Evolutionary conservation across 1,140 invertebrate genomes (phyloP).

Genomic region (Atta cephalotes): DNA sequence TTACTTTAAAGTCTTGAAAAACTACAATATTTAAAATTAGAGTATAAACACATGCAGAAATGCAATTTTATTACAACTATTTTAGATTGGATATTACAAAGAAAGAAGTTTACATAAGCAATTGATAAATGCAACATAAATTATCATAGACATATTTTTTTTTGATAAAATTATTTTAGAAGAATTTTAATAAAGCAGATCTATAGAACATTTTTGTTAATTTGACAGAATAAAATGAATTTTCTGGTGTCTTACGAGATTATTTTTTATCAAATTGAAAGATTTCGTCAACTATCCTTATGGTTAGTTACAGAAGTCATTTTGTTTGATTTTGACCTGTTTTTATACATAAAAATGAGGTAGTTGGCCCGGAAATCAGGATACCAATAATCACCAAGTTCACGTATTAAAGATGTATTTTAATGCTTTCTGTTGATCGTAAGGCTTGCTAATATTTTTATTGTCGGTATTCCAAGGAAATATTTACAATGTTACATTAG

Average conservation of each 20-base stretch:
- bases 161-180: background rate
- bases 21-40: background rate
- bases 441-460: no score
- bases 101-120: background rate
- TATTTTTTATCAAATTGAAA: background rate
- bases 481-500: no score
- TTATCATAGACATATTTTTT: background rate
- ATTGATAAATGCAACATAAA: background rate
- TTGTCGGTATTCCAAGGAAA: no score
- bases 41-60: background rate
- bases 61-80: background rate
- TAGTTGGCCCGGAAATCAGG: no score
- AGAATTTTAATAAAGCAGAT: background rate
- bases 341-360: background rate
- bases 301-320: background rate
- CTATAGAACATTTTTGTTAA: background rate
- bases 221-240: background rate
- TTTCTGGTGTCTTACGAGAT: background rate
- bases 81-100: background rate
- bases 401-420: no score
- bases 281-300: background rate
- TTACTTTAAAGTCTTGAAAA: background rate
- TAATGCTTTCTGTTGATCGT: no score
- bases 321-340: background rate
- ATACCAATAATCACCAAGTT: no score